These are phyloP conservation scores for Melanotaenia pygmaea DNA, from an alignment of 2,797 vertebrate genomes.

Conservation along the genomic window DNA sequence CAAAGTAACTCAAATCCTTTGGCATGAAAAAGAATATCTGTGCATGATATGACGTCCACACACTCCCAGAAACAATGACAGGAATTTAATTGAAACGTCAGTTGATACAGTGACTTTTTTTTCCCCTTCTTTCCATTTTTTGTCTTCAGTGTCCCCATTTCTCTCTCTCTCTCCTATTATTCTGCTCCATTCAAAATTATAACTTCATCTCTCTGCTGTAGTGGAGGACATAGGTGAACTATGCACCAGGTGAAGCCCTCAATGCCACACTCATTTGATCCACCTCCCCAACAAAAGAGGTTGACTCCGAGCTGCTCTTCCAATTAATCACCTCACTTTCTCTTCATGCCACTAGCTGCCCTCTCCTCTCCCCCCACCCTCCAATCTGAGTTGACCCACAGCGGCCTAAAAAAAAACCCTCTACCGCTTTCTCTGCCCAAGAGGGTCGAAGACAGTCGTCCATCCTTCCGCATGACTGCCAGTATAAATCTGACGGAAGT, in stretches of 20 bases:
- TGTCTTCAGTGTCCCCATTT: slow-evolving; percentile 38
- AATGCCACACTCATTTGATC: slow-evolving; percentile 75
- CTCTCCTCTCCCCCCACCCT: slow-evolving; percentile 14
- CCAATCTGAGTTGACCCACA: slow-evolving; percentile 34
- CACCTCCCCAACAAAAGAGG: slow-evolving; percentile 68
- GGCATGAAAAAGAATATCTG: slow-evolving; percentile 26
- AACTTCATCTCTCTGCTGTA: slow-evolving; percentile 61
- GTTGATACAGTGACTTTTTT: slow-evolving; percentile 43
- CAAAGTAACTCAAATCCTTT: slow-evolving; percentile 56
- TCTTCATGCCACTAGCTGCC: slow-evolving; percentile 33
- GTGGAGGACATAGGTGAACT: slow-evolving; percentile 46
- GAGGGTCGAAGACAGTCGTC: slow-evolving; percentile 61
- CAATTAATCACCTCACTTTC: slow-evolving; percentile 77
- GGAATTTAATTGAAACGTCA: slow-evolving; percentile 80
- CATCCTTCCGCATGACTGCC: slow-evolving; percentile 66
- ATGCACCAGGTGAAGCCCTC: slow-evolving; percentile 70
- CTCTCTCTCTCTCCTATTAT: slow-evolving; percentile 7
- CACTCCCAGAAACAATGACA: slow-evolving; percentile 63
- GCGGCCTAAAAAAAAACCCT: slow-evolving; percentile 18
- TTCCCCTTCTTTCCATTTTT: slow-evolving; percentile 20
- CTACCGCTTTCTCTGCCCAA: slow-evolving; percentile 31
- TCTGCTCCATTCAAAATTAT: slow-evolving; percentile 49
- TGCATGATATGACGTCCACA: slow-evolving; percentile 67
- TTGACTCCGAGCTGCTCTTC: slow-evolving; percentile 72
- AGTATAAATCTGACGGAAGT: slow-evolving; percentile 79